Conservation (phyloP, 35 echinoderm and acorn worm genomes). For the Chiridota heheva region DNA sequence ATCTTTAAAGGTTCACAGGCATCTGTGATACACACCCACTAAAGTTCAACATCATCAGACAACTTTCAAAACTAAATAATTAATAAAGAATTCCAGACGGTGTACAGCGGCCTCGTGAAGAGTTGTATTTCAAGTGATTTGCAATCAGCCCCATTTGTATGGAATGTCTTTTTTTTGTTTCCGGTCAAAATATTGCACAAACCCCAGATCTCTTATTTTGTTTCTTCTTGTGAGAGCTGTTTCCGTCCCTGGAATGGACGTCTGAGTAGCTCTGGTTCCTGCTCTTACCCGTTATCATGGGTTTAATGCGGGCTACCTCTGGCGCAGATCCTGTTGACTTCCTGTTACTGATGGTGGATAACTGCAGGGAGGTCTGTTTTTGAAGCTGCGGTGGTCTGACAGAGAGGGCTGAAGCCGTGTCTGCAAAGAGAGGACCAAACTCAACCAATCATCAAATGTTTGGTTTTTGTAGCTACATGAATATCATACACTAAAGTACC, state of each 20-base stretch:
- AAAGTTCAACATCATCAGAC: too few species aligned
- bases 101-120: too few species aligned
- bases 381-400: slow-evolving; percentile 71
- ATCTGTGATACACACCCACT: too few species aligned
- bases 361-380: slow-evolving; percentile 84
- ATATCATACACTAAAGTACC: neutral
- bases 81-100: too few species aligned
- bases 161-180: too few species aligned
- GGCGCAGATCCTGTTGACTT: slow-evolving; percentile 79
- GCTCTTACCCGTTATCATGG: slow-evolving; percentile 48
- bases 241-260: slow-evolving; percentile 47
- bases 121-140: too few species aligned
- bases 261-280: slow-evolving; percentile 85
- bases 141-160: too few species aligned
- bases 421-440: slow-evolving; percentile 32
- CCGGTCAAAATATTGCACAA: slow-evolving; percentile 71
- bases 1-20: too few species aligned
- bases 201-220: slow-evolving; percentile 83
- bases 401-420: slow-evolving; percentile 58
- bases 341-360: slow-evolving; percentile 57
- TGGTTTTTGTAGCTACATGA: neutral
- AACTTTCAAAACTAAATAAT: too few species aligned
- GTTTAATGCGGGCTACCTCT: slow-evolving; percentile 69
- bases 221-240: slow-evolving; percentile 59
- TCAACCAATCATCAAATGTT: neutral